Evolutionary conservation across 2,797 vertebrate genomes (phyloP).

Genomic region (Australoheros facetus): DNA sequence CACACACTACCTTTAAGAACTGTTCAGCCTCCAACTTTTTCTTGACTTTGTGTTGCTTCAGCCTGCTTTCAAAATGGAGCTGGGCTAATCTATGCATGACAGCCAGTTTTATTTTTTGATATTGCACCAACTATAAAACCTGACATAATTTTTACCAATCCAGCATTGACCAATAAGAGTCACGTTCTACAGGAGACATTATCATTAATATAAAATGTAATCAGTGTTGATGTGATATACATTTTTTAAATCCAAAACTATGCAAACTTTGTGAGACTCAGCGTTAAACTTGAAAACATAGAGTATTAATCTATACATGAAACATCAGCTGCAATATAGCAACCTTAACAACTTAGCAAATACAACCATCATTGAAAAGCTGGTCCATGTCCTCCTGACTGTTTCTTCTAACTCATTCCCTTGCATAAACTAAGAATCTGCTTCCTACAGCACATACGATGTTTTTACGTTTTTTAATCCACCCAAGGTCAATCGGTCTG

Average conservation of each 20-base stretch:
- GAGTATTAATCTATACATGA: background rate
- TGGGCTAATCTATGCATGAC: constrained; percentile 5
- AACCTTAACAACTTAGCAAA: constrained; percentile 17
- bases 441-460: constrained; percentile 2
- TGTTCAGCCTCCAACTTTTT: constrained; percentile 52
- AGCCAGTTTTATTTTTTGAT: background rate
- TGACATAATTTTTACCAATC: background rate
- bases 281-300: background rate
- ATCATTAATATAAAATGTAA: background rate
- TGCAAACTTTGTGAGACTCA: background rate
- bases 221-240: background rate
- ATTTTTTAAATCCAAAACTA: background rate
- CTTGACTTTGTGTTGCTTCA: constrained; percentile 25
- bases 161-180: background rate
- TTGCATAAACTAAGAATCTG: background rate
- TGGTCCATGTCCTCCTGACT: constrained; percentile 2
- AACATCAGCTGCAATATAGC: constrained; percentile 4
- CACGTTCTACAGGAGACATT: background rate
- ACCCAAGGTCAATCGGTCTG: constrained; percentile 16
- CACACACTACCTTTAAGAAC: constrained; percentile 51
- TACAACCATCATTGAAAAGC: constrained; percentile 20
- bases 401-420: constrained; percentile 8
- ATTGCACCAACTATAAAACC: background rate
- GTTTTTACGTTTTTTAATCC: background rate
- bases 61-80: constrained; percentile 52